These are phyloP conservation scores for Noctuana brunneofusca DNA, from an alignment of 2,888 invertebrate genomes.

Conservation along the genomic window DNA sequence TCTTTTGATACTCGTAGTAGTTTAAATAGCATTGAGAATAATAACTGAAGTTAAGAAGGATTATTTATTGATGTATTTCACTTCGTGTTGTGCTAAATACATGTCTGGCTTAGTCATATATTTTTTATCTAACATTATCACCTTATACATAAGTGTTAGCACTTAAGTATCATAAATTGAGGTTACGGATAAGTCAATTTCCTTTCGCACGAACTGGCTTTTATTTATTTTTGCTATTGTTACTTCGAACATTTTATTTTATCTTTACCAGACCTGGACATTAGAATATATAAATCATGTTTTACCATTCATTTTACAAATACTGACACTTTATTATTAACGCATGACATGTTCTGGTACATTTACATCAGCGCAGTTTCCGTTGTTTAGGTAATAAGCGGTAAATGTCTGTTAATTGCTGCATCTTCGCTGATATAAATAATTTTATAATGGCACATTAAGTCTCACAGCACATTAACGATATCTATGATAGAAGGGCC, in stretches of 20 bases:
- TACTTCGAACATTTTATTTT: background rate
- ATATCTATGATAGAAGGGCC: background rate
- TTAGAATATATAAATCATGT: too few species aligned
- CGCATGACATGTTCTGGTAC: too few species aligned
- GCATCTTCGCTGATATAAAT: background rate
- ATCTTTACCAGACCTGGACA: background rate
- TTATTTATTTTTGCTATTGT: background rate
- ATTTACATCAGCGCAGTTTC: too few species aligned
- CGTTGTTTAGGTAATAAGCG: too few species aligned
- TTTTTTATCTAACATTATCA: background rate
- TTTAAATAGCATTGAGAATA: background rate
- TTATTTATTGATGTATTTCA: background rate
- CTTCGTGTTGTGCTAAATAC: background rate
- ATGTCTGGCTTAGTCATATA: background rate
- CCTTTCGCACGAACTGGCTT: background rate
- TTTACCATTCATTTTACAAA: too few species aligned
- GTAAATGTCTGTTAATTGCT: too few species aligned
- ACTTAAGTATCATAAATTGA: background rate
- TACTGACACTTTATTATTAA: too few species aligned
- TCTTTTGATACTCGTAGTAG: background rate
- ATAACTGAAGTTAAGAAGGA: background rate
- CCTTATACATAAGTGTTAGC: background rate
- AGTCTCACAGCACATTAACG: background rate
- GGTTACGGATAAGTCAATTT: conserved; percentile 1
- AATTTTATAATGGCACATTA: background rate